Evolutionary conservation across 2,113 vertebrate species (phyloP).

Genomic region (Etheostoma spectabile): DNA sequence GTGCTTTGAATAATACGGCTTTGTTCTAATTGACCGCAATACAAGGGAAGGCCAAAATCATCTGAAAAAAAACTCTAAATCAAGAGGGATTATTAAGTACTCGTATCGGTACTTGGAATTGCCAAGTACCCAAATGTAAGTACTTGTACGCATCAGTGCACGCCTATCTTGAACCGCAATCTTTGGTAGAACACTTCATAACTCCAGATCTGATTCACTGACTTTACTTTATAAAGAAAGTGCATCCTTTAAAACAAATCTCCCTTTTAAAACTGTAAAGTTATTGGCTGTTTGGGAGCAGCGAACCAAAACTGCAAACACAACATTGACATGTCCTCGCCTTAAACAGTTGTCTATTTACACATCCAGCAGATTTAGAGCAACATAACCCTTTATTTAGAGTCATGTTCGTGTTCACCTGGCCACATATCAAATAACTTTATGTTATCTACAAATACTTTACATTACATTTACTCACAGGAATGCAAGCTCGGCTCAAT

Average conservation of each 20-base stretch:
- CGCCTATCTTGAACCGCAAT: not conserved
- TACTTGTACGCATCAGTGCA: too few relatives aligned
- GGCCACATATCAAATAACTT: not conserved
- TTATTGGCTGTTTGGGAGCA: not conserved
- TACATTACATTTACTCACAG: slow-evolving; percentile 5
- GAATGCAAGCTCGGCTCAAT: not conserved
- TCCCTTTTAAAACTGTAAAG: not conserved
- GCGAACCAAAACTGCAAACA: not conserved
- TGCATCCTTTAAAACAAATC: too few relatives aligned
- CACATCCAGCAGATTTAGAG: not conserved
- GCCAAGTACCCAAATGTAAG: too few relatives aligned
- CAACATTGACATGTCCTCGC: not conserved
- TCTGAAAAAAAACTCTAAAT: too few relatives aligned
- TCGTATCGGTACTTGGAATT: too few relatives aligned
- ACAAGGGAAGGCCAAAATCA: too few relatives aligned
- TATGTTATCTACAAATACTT: not conserved
- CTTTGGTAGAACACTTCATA: not conserved
- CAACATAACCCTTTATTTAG: not conserved
- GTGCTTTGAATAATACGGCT: too few relatives aligned
- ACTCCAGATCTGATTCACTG: too few relatives aligned
- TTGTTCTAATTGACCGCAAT: too few relatives aligned
- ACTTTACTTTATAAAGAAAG: not conserved
- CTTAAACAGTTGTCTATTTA: not conserved
- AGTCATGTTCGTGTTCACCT: not conserved
- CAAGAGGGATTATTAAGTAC: too few relatives aligned